Conservation (phyloP, 2,797 vertebrate species). For the Eulemur albifrons region DNA sequence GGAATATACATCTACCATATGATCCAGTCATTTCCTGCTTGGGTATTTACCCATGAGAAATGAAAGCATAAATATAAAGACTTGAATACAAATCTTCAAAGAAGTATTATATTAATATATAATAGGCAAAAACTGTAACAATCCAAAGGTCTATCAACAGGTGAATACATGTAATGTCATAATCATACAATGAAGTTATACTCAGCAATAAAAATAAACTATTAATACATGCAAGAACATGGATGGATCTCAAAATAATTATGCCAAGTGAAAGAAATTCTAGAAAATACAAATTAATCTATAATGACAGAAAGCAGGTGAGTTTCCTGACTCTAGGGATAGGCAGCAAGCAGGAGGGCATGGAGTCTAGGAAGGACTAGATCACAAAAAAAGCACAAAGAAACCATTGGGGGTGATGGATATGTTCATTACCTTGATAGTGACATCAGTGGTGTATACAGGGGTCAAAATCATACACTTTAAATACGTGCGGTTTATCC, state of each 20-base stretch:
- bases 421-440: neutral
- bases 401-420: neutral
- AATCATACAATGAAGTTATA: neutral
- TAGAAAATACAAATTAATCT: neutral
- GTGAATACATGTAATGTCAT: neutral
- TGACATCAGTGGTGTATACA: neutral
- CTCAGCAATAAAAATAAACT: neutral
- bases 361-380: neutral
- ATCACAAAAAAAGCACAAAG: neutral
- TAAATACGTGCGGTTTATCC: neutral
- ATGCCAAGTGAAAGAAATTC: neutral
- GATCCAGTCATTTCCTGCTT: neutral
- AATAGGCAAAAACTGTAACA: neutral
- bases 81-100: neutral
- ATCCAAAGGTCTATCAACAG: neutral
- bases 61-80: neutral
- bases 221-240: neutral
- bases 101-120: neutral
- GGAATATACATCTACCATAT: neutral
- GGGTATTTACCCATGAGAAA: neutral
- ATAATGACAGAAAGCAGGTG: neutral
- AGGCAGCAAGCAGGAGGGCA: neutral
- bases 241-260: neutral
- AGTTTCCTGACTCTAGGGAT: neutral
- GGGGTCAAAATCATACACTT: neutral